phyloP scores from a whole-genome alignment of 2,797 vertebrate species.

The Leptatherina wallacei region DNA sequence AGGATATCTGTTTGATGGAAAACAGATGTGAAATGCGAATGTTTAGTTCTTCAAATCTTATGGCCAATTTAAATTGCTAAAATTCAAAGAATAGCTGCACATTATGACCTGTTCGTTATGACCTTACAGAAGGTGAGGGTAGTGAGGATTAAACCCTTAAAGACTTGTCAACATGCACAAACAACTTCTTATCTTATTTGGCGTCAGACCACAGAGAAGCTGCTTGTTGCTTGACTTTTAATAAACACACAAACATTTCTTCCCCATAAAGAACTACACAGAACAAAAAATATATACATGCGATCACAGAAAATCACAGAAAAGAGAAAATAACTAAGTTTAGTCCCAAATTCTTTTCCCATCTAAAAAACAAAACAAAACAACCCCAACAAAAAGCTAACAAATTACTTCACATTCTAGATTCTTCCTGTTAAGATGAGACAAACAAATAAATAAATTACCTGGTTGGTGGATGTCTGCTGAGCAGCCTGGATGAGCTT shows the following conservation, averaged over 20 bases:
- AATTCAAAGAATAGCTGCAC: neutral
- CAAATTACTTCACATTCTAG: neutral
- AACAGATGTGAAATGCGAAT: neutral
- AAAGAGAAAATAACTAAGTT: neutral
- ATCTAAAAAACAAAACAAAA: neutral
- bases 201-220: neutral
- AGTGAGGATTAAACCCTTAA: neutral
- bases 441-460: constrained; percentile 27
- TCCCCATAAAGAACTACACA: neutral
- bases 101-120: neutral
- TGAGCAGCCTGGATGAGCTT: neutral
- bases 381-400: neutral
- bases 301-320: neutral
- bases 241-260: neutral
- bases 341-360: neutral
- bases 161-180: neutral
- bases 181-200: neutral
- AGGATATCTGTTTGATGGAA: constrained; percentile 24
- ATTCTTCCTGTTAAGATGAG: neutral
- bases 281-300: neutral
- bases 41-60: neutral
- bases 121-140: neutral
- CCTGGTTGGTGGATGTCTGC: constrained; percentile 39
- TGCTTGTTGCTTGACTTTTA: neutral
- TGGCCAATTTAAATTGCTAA: neutral